A percentile compares a stretch with the other conserved stretches of the same genome.
phyloP scores from a whole-genome alignment of 2,113 vertebrate genomes.

The Dasypus novemcinctus region DNA sequence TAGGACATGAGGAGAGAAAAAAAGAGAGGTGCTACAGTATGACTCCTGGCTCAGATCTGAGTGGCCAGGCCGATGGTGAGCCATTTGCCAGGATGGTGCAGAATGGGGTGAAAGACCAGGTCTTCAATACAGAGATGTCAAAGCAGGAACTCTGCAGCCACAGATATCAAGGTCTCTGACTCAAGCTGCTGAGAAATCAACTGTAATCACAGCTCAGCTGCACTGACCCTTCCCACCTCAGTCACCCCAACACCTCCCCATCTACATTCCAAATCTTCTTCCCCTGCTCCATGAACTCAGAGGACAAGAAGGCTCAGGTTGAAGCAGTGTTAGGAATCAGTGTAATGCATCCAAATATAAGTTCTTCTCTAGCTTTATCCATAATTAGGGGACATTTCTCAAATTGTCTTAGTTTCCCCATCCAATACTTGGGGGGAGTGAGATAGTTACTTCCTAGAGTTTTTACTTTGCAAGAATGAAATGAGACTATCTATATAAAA shows the following conservation, averaged over 20 bases:
- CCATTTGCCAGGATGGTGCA: background rate
- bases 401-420: background rate
- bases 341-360: background rate
- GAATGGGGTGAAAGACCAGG: background rate
- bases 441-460: background rate
- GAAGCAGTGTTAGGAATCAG: background rate
- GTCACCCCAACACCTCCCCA: background rate
- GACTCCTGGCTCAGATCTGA: background rate
- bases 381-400: background rate
- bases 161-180: background rate
- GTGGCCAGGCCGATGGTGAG: background rate
- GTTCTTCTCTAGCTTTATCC: background rate
- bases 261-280: background rate
- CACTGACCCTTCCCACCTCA: background rate
- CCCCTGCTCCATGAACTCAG: background rate
- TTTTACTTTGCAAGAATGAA: slow-evolving; percentile 33
- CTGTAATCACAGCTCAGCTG: background rate
- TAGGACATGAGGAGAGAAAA: background rate
- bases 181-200: background rate
- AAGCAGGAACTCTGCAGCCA: background rate
- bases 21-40: background rate
- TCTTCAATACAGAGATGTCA: background rate
- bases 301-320: background rate
- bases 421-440: background rate
- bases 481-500: background rate